These are phyloP conservation scores for Pristionchus maxplancki DNA, from an alignment of 2,888 invertebrate species.

Conservation along the genomic window DNA sequence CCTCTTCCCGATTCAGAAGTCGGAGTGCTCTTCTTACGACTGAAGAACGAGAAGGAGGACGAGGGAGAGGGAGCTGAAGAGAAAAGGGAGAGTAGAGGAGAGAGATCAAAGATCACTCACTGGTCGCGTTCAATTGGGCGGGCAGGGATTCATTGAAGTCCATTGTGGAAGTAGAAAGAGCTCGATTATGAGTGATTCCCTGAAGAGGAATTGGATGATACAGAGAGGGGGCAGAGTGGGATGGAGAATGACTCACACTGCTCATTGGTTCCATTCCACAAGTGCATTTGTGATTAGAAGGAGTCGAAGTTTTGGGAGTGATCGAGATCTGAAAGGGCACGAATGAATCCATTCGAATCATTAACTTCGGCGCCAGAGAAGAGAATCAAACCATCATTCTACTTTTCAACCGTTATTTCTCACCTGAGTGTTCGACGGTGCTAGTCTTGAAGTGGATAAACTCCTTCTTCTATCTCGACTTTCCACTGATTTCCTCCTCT, in stretches of 20 bases:
- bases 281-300: constrained; percentile 12
- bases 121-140: constrained; percentile 13
- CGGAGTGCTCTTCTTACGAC: constrained; percentile 40
- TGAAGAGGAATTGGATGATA: too few species aligned
- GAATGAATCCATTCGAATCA: too few species aligned
- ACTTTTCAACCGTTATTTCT: background rate
- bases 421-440: constrained; percentile 49
- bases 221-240: too few species aligned
- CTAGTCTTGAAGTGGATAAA: constrained; percentile 47
- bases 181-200: constrained; percentile 53
- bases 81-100: background rate
- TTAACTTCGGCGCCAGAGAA: too few species aligned
- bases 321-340: background rate
- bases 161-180: constrained; percentile 64
- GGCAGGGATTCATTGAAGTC: constrained; percentile 57
- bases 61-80: constrained; percentile 32
- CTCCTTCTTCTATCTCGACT: constrained; percentile 48
- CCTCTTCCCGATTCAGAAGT: constrained; percentile 52
- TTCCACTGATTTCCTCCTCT: constrained; percentile 49
- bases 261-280: constrained; percentile 41
- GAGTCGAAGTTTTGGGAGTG: background rate
- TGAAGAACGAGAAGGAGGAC: constrained; percentile 46
- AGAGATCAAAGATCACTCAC: constrained; percentile 41
- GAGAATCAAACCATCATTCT: background rate
- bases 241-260: constrained; percentile 20